Percentiles rank a stretch among this genome's conserved stretches.
These are phyloP conservation scores for Elymnias hypermnestra DNA, from an alignment of 1,140 invertebrate genomes.

Conservation along the genomic window DNA sequence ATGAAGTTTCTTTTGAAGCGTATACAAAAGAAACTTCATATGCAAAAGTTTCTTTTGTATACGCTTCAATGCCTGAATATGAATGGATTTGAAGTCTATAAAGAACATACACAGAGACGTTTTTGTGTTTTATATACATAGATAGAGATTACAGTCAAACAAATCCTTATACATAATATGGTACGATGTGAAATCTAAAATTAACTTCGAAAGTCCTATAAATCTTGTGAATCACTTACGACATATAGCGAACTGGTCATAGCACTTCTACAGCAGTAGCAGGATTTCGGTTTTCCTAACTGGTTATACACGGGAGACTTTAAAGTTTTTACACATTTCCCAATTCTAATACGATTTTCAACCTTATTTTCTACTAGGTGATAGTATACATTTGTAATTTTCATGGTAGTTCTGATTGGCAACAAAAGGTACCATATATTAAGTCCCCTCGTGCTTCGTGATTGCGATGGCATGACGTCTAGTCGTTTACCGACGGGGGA, in stretches of 20 bases:
- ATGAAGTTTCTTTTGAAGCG: too few relatives aligned
- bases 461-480: constrained; percentile 41
- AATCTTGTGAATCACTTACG: too few relatives aligned
- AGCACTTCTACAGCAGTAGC: constrained; percentile 19
- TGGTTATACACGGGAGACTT: constrained; percentile 14
- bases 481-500: constrained; percentile 28
- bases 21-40: too few relatives aligned
- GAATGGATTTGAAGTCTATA: too few relatives aligned
- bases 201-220: too few relatives aligned
- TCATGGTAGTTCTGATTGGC: constrained; percentile 13
- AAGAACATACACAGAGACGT: too few relatives aligned
- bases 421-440: constrained; percentile 22
- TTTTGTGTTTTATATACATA: too few relatives aligned
- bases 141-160: too few relatives aligned
- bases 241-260: constrained; percentile 8
- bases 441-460: constrained; percentile 36
- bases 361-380: background rate
- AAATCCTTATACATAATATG: too few relatives aligned
- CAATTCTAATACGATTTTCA: constrained; percentile 7
- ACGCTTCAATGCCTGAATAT: too few relatives aligned
- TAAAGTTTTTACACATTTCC: background rate
- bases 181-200: too few relatives aligned
- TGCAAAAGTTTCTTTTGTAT: too few relatives aligned
- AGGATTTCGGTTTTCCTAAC: constrained; percentile 42
- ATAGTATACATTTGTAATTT: constrained; percentile 8